phyloP scores from a whole-genome alignment of 2,113 vertebrate species.

The Apeltes quadracus region DNA sequence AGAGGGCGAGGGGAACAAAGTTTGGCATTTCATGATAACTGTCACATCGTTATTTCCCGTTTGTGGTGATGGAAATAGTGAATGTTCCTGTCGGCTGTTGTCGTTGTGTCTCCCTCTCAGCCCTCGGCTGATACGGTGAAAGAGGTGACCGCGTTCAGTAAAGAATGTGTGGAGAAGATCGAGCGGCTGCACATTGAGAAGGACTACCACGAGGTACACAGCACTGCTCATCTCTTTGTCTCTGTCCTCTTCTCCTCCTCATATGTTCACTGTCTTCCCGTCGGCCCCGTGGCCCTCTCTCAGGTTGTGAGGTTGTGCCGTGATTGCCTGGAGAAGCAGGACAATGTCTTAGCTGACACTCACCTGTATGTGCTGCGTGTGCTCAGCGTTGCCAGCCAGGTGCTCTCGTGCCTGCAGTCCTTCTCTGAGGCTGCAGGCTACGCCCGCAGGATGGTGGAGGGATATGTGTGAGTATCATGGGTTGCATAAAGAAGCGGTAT shows the following conservation, averaged over 20 bases:
- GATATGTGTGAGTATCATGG: constrained; percentile 85
- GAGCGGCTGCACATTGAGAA: constrained; percentile 83
- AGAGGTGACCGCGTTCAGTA: constrained; percentile 84
- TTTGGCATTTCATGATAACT: neutral
- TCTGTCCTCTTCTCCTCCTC: neutral
- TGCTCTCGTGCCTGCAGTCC: constrained; percentile 86
- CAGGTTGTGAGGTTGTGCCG: constrained; percentile 89
- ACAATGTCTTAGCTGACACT: constrained; percentile 87
- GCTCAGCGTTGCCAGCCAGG: constrained; percentile 86
- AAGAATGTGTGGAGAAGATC: constrained; percentile 86
- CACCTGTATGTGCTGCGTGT: constrained; percentile 85
- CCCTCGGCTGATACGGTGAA: constrained; percentile 86
- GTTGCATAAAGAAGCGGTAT: neutral
- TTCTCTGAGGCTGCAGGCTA: constrained; percentile 88
- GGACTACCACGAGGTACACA: constrained; percentile 84
- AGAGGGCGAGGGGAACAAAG: constrained; percentile 43
- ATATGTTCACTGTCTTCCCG: neutral
- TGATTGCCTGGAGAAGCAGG: constrained; percentile 88
- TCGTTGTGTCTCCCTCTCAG: constrained; percentile 64
- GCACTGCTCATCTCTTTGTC: neutral
- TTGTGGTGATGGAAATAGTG: neutral
- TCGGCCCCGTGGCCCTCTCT: neutral
- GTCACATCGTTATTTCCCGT: neutral
- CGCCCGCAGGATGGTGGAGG: constrained; percentile 87
- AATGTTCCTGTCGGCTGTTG: neutral